Evolutionary conservation across 2,888 invertebrate genomes (phyloP), one percentile per base, ranked within the genome.

Genomic region (Epistrophe grossulariae): DNA sequence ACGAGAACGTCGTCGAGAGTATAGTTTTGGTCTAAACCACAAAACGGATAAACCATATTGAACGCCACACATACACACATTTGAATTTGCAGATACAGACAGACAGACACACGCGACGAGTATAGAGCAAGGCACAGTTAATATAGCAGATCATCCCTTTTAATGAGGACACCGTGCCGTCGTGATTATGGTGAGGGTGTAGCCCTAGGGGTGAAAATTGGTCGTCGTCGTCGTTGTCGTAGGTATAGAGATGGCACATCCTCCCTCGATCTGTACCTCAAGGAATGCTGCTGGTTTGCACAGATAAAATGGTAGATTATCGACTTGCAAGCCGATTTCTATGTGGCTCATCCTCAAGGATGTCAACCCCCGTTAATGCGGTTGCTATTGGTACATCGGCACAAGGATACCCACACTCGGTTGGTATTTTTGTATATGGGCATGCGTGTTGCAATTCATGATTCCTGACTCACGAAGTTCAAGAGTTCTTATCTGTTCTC

Each of bases 401-500:
- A 79, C 66, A 62, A 64, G 50, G 50, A 55, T 70, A 81, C 73
- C 76, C 80, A 84, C 48, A 81, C 82, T 78, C 24, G 45, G 31
- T 31, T n/a, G 70, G 40, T 19, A 55, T 64, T 43, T n/a, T 35
- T 48, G 7, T 9, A 2, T 4, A 57, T 78, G 73, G 73, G 83
- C 81, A 81, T 79, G 82, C 88, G 80, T 84, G 59, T 77, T 88
- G 45, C 19, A 57, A 60, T 68, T 45, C 64, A 31, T 72, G 78
- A 79, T 76, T 66, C 71, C 72, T 35, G 19, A 82, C 70, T 72
- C 88, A 88, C 70, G 78, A 81, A 80, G 72, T 57, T 48, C 38
- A n/a, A n/a, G 79, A 71, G 71, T 82, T 85, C 79, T 89, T 89
- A 89, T 89, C 89, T 89, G 73, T 80, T 73, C 66, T 31, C 70